Percentiles rank a stretch among this genome's conserved stretches.
These are phyloP conservation scores for Garra rufa DNA, from an alignment of 2,113 vertebrate genomes.

Conservation along the genomic window DNA sequence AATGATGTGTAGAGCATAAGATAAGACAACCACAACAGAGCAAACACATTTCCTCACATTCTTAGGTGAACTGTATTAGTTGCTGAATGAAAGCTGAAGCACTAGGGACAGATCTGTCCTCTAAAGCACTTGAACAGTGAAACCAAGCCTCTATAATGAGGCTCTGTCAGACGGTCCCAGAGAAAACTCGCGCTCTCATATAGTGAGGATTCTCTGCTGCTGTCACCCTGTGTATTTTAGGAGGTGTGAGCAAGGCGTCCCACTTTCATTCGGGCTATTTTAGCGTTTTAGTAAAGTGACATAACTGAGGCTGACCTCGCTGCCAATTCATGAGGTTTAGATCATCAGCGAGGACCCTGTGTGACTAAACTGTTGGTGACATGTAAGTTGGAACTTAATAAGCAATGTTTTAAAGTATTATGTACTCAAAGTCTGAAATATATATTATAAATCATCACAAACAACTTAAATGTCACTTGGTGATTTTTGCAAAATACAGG, in stretches of 20 bases:
- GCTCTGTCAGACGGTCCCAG: background rate
- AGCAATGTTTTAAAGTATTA: background rate
- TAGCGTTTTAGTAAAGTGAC: constrained; percentile 1
- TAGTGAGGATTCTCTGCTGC: background rate
- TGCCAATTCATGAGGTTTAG: background rate
- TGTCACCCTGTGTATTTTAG: background rate
- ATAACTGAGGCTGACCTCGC: background rate
- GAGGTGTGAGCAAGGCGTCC: constrained; percentile 36
- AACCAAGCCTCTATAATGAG: constrained; percentile 6
- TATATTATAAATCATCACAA: background rate
- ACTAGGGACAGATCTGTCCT: background rate
- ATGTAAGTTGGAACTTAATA: background rate
- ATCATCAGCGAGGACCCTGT: background rate
- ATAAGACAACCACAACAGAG: background rate
- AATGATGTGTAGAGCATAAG: background rate
- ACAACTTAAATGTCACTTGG: background rate
- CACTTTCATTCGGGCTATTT: constrained; percentile 41
- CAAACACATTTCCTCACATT: background rate
- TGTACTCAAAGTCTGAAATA: background rate
- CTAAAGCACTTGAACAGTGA: constrained; percentile 3
- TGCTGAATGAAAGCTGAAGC: background rate
- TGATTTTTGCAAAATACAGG: background rate
- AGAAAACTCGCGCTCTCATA: background rate
- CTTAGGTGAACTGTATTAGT: background rate
- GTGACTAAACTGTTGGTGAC: background rate